Percentiles rank a stretch among this genome's conserved stretches.
Evolutionary conservation across 2,888 invertebrate species (phyloP).

Genomic region (Caenorhabditis sinica): DNA sequence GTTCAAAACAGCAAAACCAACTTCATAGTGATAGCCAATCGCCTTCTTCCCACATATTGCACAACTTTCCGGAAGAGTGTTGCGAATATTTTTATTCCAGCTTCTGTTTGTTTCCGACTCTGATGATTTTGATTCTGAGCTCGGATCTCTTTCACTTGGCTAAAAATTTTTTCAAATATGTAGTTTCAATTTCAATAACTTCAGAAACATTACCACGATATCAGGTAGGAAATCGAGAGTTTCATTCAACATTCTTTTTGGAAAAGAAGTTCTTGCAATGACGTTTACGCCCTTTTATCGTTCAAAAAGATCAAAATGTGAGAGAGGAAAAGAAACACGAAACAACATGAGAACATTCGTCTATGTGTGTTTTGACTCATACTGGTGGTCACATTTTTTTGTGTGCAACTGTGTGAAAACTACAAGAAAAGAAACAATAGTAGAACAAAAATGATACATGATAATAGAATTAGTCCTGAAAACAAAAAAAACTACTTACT

Average conservation of each 20-base stretch:
- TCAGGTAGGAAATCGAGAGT: constrained; percentile 5
- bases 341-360: constrained; percentile 1
- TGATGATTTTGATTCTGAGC: too few relatives aligned
- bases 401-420: constrained; percentile 24
- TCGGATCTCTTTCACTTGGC: background rate
- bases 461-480: too few relatives aligned
- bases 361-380: constrained; percentile 35
- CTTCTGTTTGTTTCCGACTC: background rate
- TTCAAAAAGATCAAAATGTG: constrained; percentile 20
- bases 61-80: constrained; percentile 60
- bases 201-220: constrained; percentile 8
- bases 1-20: constrained; percentile 26
- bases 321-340: constrained; percentile 12
- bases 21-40: constrained; percentile 73
- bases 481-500: too few relatives aligned
- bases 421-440: background rate
- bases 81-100: background rate
- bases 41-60: constrained; percentile 67
- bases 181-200: background rate
- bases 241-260: background rate
- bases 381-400: constrained; percentile 32
- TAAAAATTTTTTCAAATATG: background rate
- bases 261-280: constrained; percentile 1
- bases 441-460: too few relatives aligned
- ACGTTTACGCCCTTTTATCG: constrained; percentile 4